Conservation (phyloP, 2,113 vertebrate species). For the Romanogobio albipinnatus region DNA sequence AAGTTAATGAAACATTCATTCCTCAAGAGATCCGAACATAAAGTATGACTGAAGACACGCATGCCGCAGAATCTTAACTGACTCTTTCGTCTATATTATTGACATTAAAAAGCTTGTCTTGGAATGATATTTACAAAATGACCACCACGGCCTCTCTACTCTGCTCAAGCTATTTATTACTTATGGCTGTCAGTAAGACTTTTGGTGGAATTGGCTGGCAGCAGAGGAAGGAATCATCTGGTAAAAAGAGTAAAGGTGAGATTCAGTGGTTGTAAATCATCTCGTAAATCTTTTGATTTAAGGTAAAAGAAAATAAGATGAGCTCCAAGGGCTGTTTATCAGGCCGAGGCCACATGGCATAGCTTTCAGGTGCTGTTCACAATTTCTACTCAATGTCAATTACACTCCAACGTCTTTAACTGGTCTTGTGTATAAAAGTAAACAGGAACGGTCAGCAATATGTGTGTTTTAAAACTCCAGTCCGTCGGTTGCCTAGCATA, state of each 20-base stretch:
- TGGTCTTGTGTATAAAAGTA: conserved; percentile 38
- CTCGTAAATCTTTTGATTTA: conserved; percentile 67
- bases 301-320: conserved; percentile 46
- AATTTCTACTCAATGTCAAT: conserved; percentile 61
- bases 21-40: conserved; percentile 21
- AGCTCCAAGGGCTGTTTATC: conserved; percentile 39
- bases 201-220: conserved; percentile 35
- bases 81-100: conserved; percentile 41
- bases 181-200: conserved; percentile 25
- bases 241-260: conserved; percentile 46
- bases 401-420: conserved; percentile 42
- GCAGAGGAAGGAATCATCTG: conserved; percentile 42
- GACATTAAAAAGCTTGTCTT: conserved; percentile 41
- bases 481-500: neutral
- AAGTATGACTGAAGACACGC: neutral
- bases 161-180: conserved; percentile 42
- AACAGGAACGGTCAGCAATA: conserved; percentile 16
- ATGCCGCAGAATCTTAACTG: conserved; percentile 3
- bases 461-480: neutral
- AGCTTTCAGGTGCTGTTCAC: conserved; percentile 61
- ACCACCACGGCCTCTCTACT: conserved; percentile 13
- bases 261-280: conserved; percentile 60
- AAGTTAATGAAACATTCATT: conserved; percentile 35
- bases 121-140: conserved; percentile 42
- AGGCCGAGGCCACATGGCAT: conserved; percentile 57